Conservation (phyloP, 2,888 invertebrate genomes). For the Dermolepida albohirtum region DNA sequence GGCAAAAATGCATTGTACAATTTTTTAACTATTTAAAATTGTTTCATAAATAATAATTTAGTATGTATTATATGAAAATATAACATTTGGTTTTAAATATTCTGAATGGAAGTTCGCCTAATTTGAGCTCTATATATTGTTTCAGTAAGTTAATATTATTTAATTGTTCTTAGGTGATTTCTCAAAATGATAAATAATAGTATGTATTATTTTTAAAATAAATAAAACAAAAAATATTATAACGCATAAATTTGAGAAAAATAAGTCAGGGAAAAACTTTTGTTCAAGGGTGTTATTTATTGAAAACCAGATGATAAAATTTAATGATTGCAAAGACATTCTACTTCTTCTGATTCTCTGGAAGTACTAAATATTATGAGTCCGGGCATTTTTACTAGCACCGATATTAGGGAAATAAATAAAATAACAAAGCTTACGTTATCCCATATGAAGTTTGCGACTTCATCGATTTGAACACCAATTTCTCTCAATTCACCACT, state of each 20-base stretch:
- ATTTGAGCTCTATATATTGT: no score
- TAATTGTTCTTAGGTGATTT: no score
- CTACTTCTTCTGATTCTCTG: constrained; percentile 23
- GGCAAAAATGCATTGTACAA: no score
- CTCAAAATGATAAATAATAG: no score
- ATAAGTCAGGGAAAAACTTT: background rate
- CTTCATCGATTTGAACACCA: constrained; percentile 87
- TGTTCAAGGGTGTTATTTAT: background rate
- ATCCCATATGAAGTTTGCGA: constrained; percentile 91
- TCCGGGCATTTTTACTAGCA: constrained; percentile 26
- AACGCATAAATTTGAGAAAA: background rate
- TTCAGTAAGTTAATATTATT: no score
- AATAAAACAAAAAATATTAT: no score
- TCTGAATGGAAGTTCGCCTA: no score
- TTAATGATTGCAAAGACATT: constrained; percentile 16
- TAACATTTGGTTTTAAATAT: no score
- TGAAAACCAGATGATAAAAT: constrained; percentile 33
- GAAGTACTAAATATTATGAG: constrained; percentile 8
- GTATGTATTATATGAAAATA: no score
- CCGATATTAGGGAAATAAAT: constrained; percentile 27
- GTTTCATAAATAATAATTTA: no score
- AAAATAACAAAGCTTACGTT: constrained; percentile 74
- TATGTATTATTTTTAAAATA: no score
- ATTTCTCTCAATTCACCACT: constrained; percentile 92
- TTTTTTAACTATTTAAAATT: no score